Percentiles rank a stretch among this genome's conserved stretches.
These are phyloP conservation scores for Seriola quinqueradiata DNA, from an alignment of 2,113 vertebrate species.

Conservation along the genomic window DNA sequence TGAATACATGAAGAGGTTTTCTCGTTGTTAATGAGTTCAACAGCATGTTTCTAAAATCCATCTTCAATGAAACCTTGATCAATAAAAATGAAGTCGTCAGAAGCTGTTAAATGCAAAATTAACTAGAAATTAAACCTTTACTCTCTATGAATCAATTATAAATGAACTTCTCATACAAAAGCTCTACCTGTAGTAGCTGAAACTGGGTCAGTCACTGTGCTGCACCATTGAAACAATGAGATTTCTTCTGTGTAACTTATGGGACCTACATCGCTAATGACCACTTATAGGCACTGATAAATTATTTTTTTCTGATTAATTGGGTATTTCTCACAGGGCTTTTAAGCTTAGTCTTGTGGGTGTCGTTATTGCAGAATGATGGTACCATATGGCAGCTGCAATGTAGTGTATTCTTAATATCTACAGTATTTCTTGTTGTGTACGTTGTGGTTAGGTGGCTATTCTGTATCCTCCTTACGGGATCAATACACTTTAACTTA, in stretches of 20 bases:
- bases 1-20: neutral
- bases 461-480: conserved; percentile 31
- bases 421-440: neutral
- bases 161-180: neutral
- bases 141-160: neutral
- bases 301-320: neutral
- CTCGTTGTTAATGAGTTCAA: neutral
- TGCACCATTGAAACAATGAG: neutral
- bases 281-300: neutral
- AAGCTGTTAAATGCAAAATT: neutral
- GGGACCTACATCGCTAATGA: neutral
- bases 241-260: neutral
- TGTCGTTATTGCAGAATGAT: neutral
- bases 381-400: neutral
- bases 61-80: no score
- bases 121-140: neutral
- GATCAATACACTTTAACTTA: conserved; percentile 59
- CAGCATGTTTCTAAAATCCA: neutral
- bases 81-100: neutral
- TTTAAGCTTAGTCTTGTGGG: neutral
- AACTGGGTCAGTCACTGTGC: neutral
- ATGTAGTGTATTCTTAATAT: neutral
- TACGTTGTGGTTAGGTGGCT: neutral
- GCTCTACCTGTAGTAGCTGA: neutral
- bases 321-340: neutral